Base-by-base conservation (phyloP, 2,797 vertebrate species). In the Schizothorax lantsangensis region DNA sequence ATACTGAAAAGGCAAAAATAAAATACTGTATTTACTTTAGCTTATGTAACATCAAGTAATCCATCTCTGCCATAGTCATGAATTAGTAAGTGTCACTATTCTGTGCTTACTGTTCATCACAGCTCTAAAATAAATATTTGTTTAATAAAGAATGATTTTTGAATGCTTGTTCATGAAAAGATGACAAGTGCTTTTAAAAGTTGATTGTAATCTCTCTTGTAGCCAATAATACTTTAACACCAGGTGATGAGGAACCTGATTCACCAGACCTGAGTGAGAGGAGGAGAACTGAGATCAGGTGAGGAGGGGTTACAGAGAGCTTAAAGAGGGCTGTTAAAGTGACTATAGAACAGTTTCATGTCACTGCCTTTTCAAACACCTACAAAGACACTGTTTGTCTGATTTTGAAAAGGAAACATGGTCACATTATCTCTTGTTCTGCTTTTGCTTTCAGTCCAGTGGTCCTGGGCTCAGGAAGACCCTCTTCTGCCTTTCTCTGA, bases 341-440 rank as follows among this genome's bases (percentile, higher is more conserved):
- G 33, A 40, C 30, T 10, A 6, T 21, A 26, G 30, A 71, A 11
- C 47, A 43, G 23, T 72, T 54, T 73, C 36, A 43, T 7, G 9
- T 69, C 52, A 83, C 5, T 12, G 1, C 2, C 9, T 57, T 26
- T 49, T 30, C 2, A 72, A 72, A 43, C 33, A 21, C n/a, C 66
- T 23, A 49, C 30, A 62, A 17, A 33, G 6, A 64, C 96, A 80
- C 84, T 15, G 4, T 23, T 43, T 43, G 10, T 43, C 21, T n/a
- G 5, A 72, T 59, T 54, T 81, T n/a, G 6, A 73, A 59, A 87
- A 86, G 74, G 33, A 91, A 92, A 77, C 85, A 95, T 94, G 95
- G 30, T 1, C 68, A 11, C 80, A 49, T 84, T 38, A 9, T 30
- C 9, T 38, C 79, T 91, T 3, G 79, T 83, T 36, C 87, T 93